Percentiles rank a stretch among this genome's conserved stretches.
These are phyloP conservation scores for human (Homo sapiens) DNA, from an alignment of 2,113 vertebrate species.

Conservation along the genomic window GRCh38 chr5:68337001-68337500, in stretches of 20 bases:
- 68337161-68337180: neutral
- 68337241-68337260: neutral
- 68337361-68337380: conserved; percentile 14
- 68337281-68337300: neutral
- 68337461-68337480: neutral
- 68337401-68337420: neutral
- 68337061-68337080: neutral
- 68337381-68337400: neutral
- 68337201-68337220: neutral
- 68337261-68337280: neutral
- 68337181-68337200: neutral
- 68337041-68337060: neutral
- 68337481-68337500: neutral
- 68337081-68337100: neutral
- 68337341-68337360: conserved; percentile 1
- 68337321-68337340: neutral
- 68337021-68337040: neutral
- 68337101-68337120: neutral
- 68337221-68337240: neutral
- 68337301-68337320: neutral
- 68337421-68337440: neutral
- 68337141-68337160: neutral
- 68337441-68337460: conserved; percentile 21
- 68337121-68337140: neutral
- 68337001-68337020: neutral